Evolutionary conservation across 2,797 vertebrate genomes (phyloP), one percentile per base, ranked within the genome.

Genomic region (Catharus ustulatus): DNA sequence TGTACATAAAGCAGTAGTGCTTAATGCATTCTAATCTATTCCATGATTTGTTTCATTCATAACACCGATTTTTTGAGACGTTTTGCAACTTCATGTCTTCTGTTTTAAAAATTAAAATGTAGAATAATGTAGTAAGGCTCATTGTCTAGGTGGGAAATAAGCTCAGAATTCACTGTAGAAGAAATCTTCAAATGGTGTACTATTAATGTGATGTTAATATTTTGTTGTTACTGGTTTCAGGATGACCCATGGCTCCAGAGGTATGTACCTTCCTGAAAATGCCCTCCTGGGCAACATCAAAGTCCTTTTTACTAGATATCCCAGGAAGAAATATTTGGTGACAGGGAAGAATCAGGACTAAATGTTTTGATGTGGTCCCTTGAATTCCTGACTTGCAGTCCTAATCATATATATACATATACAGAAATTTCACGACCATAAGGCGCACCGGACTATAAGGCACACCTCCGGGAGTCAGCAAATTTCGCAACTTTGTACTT

Each of bases 21-120:
- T 62, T 94, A 89, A 87, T 85, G 61, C 69, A 75, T 94, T 93
- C 34, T 83, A 52, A 87, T 92, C 36, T 89, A 16, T 75, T 94
- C 72, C n/a, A 48, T 89, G 72, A 75, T 77, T 90, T 89, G 32
- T 89, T 84, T 93, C 21, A 74, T 92, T 94, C 38, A 45, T 94
- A 81, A 42, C 36, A 10, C 40, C 84, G 66, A 14, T 29, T 84
- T 84, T 96, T 89, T 64, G 42, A 95, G 57, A 80, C 26, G 43
- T 67, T 68, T 91, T 94, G 34, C 27, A 61, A 55, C 23, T 30
- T 15, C 15, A 57, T 6, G 2, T 75, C n/a, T 79, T 82, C 62
- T 64, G 18, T 73, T 92, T 72, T 45, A 51, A 55, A 84, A 83
- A 55, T 7, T 18, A 42, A 38, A 45, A 63, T 30, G 32, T 52